A percentile compares a stretch with the other conserved stretches of the same genome.
Evolutionary conservation across 2,797 vertebrate genomes (phyloP).

Genomic region (Knipowitschia caucasica): DNA sequence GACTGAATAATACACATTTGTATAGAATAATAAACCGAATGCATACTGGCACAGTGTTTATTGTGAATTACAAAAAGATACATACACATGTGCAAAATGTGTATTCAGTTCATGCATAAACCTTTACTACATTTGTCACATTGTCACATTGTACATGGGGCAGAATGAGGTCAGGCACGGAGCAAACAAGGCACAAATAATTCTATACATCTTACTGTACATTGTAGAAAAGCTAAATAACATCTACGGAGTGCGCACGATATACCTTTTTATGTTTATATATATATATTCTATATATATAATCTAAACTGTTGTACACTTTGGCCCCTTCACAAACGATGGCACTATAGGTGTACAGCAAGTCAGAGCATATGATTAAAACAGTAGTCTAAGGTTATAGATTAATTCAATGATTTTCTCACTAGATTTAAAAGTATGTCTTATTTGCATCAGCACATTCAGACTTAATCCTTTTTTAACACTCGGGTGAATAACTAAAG

Average conservation of each 20-base stretch:
- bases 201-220: neutral
- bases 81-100: conserved; percentile 3
- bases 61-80: conserved; percentile 52
- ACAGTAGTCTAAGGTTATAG: conserved; percentile 1
- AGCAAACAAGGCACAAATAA: conserved; percentile 10
- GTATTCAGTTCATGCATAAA: conserved; percentile 8
- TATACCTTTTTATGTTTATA: conserved; percentile 11
- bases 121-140: neutral
- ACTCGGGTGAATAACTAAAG: conserved; percentile 34
- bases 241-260: neutral
- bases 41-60: conserved; percentile 50
- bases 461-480: neutral
- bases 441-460: neutral
- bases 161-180: conserved; percentile 4
- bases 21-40: conserved; percentile 70
- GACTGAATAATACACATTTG: conserved; percentile 55
- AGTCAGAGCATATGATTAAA: conserved; percentile 10
- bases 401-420: neutral
- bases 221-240: neutral
- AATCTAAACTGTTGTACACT: conserved; percentile 8
- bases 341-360: conserved; percentile 47
- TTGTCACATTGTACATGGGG: conserved; percentile 22
- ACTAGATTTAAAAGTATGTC: neutral
- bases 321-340: conserved; percentile 42
- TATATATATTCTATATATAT: neutral